phyloP scores from a whole-genome alignment of 2,113 vertebrate species.

The Rhea americana region DNA sequence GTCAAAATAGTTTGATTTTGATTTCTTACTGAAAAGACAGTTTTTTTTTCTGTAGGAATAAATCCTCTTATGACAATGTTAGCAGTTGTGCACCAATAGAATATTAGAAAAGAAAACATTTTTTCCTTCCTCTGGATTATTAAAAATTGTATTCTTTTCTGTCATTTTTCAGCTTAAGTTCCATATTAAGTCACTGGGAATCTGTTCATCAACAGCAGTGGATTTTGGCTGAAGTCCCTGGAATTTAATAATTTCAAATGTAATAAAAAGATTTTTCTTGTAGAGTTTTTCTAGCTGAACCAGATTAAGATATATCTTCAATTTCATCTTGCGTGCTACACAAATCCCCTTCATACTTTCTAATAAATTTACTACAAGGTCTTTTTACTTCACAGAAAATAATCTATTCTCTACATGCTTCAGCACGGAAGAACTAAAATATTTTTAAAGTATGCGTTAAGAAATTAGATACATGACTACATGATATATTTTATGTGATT shows the following conservation, averaged over 20 bases:
- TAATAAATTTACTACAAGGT: not conserved
- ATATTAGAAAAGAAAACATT: not conserved
- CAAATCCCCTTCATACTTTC: not conserved
- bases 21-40: not conserved
- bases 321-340: not conserved
- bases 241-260: not conserved
- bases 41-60: not conserved
- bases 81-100: not conserved
- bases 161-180: not conserved
- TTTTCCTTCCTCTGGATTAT: not conserved
- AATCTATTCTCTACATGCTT: not conserved
- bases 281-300: not conserved
- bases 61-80: not conserved
- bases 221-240: not conserved
- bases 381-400: not conserved
- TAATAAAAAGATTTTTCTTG: slow-evolving; percentile 11
- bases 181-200: not conserved
- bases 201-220: not conserved
- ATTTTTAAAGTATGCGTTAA: not conserved
- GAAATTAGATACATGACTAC: not conserved
- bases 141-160: not conserved
- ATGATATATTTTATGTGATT: not conserved
- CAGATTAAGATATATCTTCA: not conserved
- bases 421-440: not conserved
- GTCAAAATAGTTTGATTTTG: not conserved